Evolutionary conservation across 2,888 invertebrate genomes (phyloP).

Genomic region (Lampropteryx suffumata): DNA sequence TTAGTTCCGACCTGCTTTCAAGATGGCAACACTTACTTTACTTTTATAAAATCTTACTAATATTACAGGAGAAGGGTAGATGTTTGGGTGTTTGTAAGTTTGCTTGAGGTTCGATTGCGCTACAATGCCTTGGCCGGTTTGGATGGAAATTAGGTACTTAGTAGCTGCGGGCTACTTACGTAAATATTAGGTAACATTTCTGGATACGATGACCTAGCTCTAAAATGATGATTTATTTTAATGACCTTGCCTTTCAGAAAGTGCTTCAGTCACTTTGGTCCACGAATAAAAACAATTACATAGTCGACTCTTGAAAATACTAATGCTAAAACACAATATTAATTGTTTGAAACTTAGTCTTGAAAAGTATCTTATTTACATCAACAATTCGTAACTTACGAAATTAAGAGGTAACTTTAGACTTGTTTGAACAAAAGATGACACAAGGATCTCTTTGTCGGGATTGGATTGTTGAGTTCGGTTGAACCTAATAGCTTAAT

Average conservation of each 20-base stretch:
- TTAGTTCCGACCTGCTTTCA: constrained; percentile 14
- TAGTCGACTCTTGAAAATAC: background rate
- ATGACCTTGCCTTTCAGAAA: too few relatives aligned
- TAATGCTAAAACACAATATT: constrained; percentile 16
- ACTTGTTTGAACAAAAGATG: constrained; percentile 20
- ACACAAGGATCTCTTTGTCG: constrained; percentile 3
- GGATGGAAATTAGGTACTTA: too few relatives aligned
- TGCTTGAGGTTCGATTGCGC: too few relatives aligned
- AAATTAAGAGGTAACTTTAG: constrained; percentile 23
- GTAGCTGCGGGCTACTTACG: too few relatives aligned
- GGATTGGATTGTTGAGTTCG: constrained; percentile 2
- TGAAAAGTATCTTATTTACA: constrained; percentile 26
- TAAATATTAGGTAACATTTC: too few relatives aligned
- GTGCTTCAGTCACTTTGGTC: too few relatives aligned
- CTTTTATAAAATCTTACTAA: too few relatives aligned
- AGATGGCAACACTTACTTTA: background rate
- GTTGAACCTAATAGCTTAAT: background rate
- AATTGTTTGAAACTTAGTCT: constrained; percentile 24
- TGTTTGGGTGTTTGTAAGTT: too few relatives aligned
- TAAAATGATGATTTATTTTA: too few relatives aligned
- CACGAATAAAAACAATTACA: background rate
- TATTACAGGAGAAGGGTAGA: too few relatives aligned
- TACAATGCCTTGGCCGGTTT: too few relatives aligned
- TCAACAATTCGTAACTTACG: constrained; percentile 24
- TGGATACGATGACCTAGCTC: too few relatives aligned